A percentile compares a stretch with the other conserved stretches of the same genome.
Conservation (phyloP, 2,113 vertebrate genomes). For the cat (Felis catus) region DNA sequence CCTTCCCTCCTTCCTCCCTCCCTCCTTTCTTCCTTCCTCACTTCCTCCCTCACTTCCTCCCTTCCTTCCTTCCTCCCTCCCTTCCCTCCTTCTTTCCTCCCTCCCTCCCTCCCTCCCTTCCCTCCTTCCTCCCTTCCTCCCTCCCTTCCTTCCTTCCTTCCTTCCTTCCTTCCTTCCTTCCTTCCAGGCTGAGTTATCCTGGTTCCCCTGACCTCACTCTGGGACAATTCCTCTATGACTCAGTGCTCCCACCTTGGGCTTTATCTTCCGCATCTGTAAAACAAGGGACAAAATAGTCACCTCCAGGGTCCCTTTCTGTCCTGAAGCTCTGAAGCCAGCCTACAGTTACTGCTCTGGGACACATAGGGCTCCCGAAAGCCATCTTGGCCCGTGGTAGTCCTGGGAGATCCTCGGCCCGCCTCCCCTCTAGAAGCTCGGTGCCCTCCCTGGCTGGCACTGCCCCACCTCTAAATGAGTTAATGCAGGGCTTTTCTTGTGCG, state of each 20-base stretch:
- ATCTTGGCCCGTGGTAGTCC: neutral
- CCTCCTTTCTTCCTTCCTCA: no score
- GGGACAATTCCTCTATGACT: neutral
- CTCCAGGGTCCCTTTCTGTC: neutral
- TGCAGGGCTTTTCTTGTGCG: neutral
- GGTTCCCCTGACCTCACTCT: neutral
- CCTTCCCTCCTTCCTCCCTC: no score
- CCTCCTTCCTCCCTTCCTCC: fast-evolving
- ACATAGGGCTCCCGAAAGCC: fast-evolving
- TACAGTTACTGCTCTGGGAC: fast-evolving
- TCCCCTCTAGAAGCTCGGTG: neutral
- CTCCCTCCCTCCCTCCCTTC: fast-evolving
- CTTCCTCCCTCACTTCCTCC: no score
- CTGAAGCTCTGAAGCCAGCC: neutral
- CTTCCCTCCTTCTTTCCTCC: fast-evolving
- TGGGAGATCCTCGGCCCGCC: no score
- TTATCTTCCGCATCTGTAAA: neutral
- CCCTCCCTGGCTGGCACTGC: fast-evolving
- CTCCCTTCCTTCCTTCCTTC: no score
- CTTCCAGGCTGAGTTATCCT: neutral
- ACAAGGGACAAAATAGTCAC: fast-evolving
- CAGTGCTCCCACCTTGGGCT: fast-evolving
- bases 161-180: neutral
- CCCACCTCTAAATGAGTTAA: neutral
- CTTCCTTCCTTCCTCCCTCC: no score